phyloP scores from a whole-genome alignment of 2,797 vertebrate species.

The Lacerta agilis region DNA sequence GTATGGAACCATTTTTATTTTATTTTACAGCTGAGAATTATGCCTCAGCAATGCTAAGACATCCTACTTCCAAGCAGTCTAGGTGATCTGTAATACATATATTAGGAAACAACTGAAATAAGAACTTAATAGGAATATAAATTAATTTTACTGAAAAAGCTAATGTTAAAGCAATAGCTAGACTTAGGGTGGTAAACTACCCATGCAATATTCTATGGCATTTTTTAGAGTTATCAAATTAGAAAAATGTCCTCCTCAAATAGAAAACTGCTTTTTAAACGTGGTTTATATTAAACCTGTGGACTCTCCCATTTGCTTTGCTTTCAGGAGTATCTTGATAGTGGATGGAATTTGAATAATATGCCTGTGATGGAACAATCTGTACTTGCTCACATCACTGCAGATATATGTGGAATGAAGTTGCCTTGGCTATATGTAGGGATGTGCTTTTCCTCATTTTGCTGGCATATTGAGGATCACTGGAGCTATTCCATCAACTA shows the following conservation, averaged over 20 bases:
- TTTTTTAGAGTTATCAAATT: background rate
- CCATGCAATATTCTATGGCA: conserved; percentile 3
- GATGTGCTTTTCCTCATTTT: conserved; percentile 99
- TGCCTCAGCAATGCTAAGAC: background rate
- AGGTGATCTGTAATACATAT: background rate
- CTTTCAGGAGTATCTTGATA: conserved; percentile 91
- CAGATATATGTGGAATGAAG: conserved; percentile 99
- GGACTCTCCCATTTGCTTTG: background rate
- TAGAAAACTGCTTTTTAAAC: conserved; percentile 9
- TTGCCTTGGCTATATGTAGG: conserved; percentile 98
- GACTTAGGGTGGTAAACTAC: background rate
- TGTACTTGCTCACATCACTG: conserved; percentile 95
- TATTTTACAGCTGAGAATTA: background rate
- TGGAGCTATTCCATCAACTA: conserved; percentile 99
- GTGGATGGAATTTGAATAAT: conserved; percentile 99
- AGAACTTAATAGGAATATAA: conserved; percentile 21
- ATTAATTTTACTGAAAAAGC: background rate
- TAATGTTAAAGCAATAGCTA: conserved; percentile 11
- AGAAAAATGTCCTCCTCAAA: background rate
- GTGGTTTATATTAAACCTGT: background rate
- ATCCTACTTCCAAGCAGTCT: background rate
- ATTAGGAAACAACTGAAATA: background rate
- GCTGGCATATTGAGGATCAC: conserved; percentile 99
- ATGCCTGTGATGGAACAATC: conserved; percentile 98
- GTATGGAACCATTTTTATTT: background rate